Base-by-base conservation (phyloP, 2,797 vertebrate genomes). In the Telmatherina bonti region DNA sequence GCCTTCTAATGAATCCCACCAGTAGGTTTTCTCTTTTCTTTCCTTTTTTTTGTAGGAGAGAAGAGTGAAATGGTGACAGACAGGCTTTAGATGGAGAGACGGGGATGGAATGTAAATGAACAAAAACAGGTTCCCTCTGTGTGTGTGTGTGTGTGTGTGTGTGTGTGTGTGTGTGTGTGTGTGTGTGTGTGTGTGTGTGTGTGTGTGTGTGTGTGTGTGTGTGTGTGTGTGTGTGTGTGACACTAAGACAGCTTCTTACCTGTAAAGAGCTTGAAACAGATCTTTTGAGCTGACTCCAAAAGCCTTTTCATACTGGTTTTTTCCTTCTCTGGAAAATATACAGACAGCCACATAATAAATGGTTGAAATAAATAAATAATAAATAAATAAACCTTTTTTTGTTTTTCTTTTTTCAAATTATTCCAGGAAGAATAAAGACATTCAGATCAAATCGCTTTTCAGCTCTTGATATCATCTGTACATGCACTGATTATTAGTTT, bases 231-330 rank as follows among this genome's bases (percentile, higher is more conserved):
- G 49, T 55, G 67, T 31, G n/a, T 55, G 53, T 59, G 67, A 1
- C 26, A 69, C 38, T 36, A 43, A 77, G 56, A 36, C 43, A 35
- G 38, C 26, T 29, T 31, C 63, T 91, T 90, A 97, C 97, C 96
- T 96, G 95, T 97, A 97, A 76, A 98, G 86, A 52, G 95, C 95
- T 35, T 94, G 85, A 85, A 97, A 98, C 75, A 96, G 88, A 33
- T 96, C 94, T 41, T 91, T 67, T 0, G 95, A 93, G 59, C 74
- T 89, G 56, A 96, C 62, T 0, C 96, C 95, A 75, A 97, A 96
- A 13, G 93, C 95, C 86, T 90, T 94, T 81, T 94, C 90, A 72
- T 97, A 95, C 62, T 97, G 97, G 82, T 94, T 96, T 80, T 65
- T 93, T 35, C 96, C 96, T 80, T 98, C 96, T 79, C 97, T 98